Evolutionary conservation across 1,140 invertebrate genomes (phyloP), one percentile per base, ranked within the genome.

Genomic region (Agrilus planipennis): DNA sequence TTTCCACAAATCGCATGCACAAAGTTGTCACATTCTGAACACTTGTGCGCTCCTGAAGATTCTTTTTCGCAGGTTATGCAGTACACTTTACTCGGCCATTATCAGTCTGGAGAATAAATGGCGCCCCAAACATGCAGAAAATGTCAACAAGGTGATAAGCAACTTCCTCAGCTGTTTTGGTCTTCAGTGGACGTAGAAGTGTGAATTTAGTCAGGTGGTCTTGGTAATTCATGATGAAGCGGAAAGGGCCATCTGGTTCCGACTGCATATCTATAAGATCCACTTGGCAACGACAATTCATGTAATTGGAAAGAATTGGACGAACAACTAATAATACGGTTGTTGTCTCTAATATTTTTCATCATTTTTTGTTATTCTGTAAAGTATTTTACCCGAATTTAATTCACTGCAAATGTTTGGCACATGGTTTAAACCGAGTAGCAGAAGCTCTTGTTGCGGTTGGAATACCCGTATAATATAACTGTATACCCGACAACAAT

Each of bases 231-330:
- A 71, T 42, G 34, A 69, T 55, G 41, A 60, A 67, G 40, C 57
- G 62, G 42, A 44, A 63, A 0, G 55, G 47, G 7, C 52, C 51
- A 53, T 65, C 63, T 34, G 49, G 15, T 35, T 60, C 45, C 19
- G 53, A 54, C 44, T 68, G 63, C 25, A 60, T 46, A 45, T 68
- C 63, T 20, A 68, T 67, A 4, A 68, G 43, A 48, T 68, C 64
- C 10, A 69, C 52, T 51, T 67, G 61, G 41, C 58, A 23, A 16
- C 30, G 23, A 3, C 30, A 41, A 34, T 41, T 34, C 32, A 41
- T 34, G 15, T 41, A 12, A 11, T 21, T 25, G 10, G 15, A 28
- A 12, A 38, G 22, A 10, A 28, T 38, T 5, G 19, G 30, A 14
- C 17, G 4, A 34, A 35, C 30, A 4, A 42, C 41, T 36, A 42